Evolutionary conservation across 2,888 invertebrate genomes (phyloP).

Genomic region (Asteroscopus sphinx): DNA sequence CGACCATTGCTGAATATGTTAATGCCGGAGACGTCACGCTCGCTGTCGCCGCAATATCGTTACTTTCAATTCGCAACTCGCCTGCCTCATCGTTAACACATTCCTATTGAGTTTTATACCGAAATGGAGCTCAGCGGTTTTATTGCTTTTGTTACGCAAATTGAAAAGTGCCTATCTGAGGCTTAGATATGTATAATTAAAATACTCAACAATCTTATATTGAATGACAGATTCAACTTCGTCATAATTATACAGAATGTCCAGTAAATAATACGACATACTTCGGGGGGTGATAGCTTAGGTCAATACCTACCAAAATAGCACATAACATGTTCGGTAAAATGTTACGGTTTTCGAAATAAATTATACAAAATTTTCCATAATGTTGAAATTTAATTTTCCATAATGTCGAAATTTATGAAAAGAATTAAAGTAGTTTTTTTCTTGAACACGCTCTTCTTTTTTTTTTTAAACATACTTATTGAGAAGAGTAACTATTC

Average conservation of each 20-base stretch:
- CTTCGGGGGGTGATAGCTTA: no score
- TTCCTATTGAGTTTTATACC: slow-evolving; percentile 70
- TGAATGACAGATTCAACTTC: slow-evolving; percentile 20
- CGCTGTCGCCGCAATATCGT: slow-evolving; percentile 76
- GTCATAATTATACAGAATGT: slow-evolving; percentile 6
- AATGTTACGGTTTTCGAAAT: no score
- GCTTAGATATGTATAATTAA: slow-evolving; percentile 41
- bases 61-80: slow-evolving; percentile 73
- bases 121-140: slow-evolving; percentile 53
- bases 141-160: slow-evolving; percentile 59
- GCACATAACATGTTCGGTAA: no score
- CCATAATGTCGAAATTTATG: no score
- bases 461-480: no score
- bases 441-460: no score
- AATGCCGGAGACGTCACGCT: slow-evolving; percentile 71
- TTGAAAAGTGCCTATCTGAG: slow-evolving; percentile 47
- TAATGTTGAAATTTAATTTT: no score
- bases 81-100: slow-evolving; percentile 67
- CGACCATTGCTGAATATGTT: slow-evolving; percentile 83
- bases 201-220: slow-evolving; percentile 20
- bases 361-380: no score
- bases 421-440: no score
- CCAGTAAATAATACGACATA: no score
- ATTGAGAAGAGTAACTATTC: no score
- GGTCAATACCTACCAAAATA: no score